Evolutionary conservation across 2,797 vertebrate genomes (phyloP).

Genomic region (Takifugu rubripes): DNA sequence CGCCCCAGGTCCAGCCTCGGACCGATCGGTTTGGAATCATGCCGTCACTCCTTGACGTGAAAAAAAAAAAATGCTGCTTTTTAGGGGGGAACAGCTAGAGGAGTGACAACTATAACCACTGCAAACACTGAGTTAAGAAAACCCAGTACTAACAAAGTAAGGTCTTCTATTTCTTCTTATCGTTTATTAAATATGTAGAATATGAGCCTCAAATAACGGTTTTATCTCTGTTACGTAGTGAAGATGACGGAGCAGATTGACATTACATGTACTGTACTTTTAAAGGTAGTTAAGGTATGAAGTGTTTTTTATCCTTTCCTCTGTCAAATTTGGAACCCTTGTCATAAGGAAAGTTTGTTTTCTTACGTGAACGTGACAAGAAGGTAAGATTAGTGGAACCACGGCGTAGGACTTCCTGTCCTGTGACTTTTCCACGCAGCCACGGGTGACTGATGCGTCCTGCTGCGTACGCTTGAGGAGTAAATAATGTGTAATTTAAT

Average conservation of each 20-base stretch:
- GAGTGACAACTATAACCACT: conserved; percentile 55
- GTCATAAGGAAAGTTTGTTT: conserved; percentile 11
- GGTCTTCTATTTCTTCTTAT: conserved; percentile 39
- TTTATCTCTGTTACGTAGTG: conserved; percentile 33
- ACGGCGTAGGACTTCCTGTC: neutral
- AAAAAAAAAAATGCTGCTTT: neutral
- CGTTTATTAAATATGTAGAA: conserved; percentile 44
- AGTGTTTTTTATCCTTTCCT: conserved; percentile 35
- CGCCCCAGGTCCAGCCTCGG: conserved; percentile 1
- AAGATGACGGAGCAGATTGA: conserved; percentile 35
- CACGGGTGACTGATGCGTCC: conserved; percentile 23
- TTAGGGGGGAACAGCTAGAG: conserved; percentile 16
- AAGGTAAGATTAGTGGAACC: no score
- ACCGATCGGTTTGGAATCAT: conserved; percentile 1
- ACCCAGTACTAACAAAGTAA: conserved; percentile 26
- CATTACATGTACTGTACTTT: conserved; percentile 59
- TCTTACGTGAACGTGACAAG: conserved; percentile 1
- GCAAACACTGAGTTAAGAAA: conserved; percentile 39
- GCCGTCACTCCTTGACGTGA: no score
- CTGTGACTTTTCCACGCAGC: conserved; percentile 17
- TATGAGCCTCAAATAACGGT: conserved; percentile 41
- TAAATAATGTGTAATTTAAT: conserved; percentile 57
- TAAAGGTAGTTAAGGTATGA: conserved; percentile 35
- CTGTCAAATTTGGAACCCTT: conserved; percentile 16
- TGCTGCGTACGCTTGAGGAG: conserved; percentile 33